Base-by-base conservation (phyloP, 2,888 invertebrate genomes). In the Macrostomum cliftonense region DNA sequence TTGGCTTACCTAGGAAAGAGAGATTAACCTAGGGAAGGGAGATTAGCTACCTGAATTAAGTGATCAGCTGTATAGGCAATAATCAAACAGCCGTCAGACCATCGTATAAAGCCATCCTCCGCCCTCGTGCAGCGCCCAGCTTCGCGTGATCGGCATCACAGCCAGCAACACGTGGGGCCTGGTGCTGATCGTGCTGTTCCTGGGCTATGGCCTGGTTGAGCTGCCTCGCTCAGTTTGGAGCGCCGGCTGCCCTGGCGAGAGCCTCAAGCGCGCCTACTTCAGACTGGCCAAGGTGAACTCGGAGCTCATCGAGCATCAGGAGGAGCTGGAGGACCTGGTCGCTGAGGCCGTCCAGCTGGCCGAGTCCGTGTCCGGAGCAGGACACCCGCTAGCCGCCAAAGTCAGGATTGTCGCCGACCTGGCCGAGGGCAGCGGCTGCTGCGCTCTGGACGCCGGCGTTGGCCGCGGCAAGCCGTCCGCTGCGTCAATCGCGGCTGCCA, bases 91-190 rank as follows among this genome's bases (percentile, higher is more conserved):
- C n/a, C n/a, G n/a, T n/a, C n/a, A n/a, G n/a, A n/a, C n/a, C n/a
- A n/a, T n/a, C n/a, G n/a, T n/a, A 16, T 20, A 39, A 21, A 20
- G 13, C 9, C 14, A 17, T 39, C 42, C 54, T 28, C 13, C 5
- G 28, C 42, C 17, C 36, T 16, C 38, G 57, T 58, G 28, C 65
- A 80, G 81, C 59, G 77, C 77, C 51, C 86, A 91, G 68, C 74
- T 97, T 37, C 95, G 93, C 73, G 84, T 89, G 0, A 89, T 99
- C 57, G 87, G 93, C 20, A 88, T 95, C 2, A 88, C 93, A 14
- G 95, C 97, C 2, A 91, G 91, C 63, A 99, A 99, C 67, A 97
- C 97, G 0, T 99, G 97, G 97, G 97, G 97, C 50, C 74, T 99
- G 47, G 89, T 95, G 67, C 74, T 97, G 36, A 74, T 99, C 44